Evolutionary conservation across 2,797 vertebrate species (phyloP).

Genomic region (Pangasius macronema): DNA sequence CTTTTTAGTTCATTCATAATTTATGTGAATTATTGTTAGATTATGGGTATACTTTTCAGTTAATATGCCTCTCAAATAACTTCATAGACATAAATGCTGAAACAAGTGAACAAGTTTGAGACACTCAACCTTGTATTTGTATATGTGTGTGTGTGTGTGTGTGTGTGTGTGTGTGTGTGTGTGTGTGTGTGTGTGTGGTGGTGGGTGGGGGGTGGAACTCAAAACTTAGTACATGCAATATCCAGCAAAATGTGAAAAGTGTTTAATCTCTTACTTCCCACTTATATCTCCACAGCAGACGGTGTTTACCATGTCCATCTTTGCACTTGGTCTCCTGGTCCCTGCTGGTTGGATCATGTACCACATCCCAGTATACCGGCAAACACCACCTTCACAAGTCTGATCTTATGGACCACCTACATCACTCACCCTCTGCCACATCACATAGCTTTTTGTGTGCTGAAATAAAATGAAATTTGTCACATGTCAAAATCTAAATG

Average conservation of each 20-base stretch:
- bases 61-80: not conserved
- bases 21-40: not conserved
- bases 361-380: constrained; percentile 74
- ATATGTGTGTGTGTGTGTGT: too few relatives aligned
- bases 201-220: too few relatives aligned
- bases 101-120: not conserved
- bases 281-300: constrained; percentile 72
- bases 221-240: not conserved
- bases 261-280: constrained; percentile 15
- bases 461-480: constrained; percentile 35
- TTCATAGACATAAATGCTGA: not conserved
- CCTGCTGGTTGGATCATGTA: constrained; percentile 81
- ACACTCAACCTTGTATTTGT: not conserved
- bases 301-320: constrained; percentile 71
- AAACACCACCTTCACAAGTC: constrained; percentile 57
- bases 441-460: not conserved
- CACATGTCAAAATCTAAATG: not conserved
- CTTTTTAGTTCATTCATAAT: not conserved
- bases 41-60: not conserved
- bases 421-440: constrained; percentile 3
- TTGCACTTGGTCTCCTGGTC: constrained; percentile 73
- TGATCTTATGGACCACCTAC: constrained; percentile 41
- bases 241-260: not conserved
- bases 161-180: not conserved
- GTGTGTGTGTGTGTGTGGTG: too few relatives aligned